Conservation (phyloP, 2,888 invertebrate species). For the Archaeoteleia sp. region DNA sequence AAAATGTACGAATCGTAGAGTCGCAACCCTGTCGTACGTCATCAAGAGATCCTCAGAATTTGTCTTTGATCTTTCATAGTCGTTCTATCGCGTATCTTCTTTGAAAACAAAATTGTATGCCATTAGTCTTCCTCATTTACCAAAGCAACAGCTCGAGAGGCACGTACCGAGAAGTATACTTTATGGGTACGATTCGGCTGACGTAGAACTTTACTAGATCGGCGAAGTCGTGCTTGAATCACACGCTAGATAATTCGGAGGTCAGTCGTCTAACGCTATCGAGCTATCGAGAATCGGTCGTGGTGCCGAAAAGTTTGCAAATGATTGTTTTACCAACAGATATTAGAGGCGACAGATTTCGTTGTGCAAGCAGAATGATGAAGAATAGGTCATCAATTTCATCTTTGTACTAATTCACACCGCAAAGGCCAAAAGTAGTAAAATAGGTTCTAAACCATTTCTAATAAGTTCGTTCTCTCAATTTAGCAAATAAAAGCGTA, state of each 20-base stretch:
- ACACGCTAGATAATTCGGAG: slow-evolving; percentile 68
- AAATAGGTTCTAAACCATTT: slow-evolving; percentile 32
- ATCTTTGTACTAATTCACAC: slow-evolving; percentile 50
- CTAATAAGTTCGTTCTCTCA: slow-evolving; percentile 9
- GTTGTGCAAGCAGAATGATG: slow-evolving; percentile 51
- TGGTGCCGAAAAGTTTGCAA: slow-evolving; percentile 61
- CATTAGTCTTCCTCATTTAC: slow-evolving; percentile 22
- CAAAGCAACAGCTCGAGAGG: slow-evolving; percentile 51
- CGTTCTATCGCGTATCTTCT: slow-evolving; percentile 22
- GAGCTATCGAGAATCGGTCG: slow-evolving; percentile 68
- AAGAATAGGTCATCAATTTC: slow-evolving; percentile 44
- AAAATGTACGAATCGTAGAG: slow-evolving; percentile 32
- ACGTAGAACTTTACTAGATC: slow-evolving; percentile 58
- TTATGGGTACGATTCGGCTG: slow-evolving; percentile 52
- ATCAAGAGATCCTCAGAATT: slow-evolving; percentile 47
- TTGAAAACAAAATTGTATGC: slow-evolving; percentile 28
- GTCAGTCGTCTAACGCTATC: slow-evolving; percentile 71
- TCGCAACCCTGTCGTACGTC: slow-evolving; percentile 46
- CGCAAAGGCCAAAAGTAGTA: slow-evolving; percentile 42
- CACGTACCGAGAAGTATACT: slow-evolving; percentile 51
- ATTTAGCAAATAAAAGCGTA: slow-evolving; percentile 13
- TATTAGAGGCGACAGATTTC: slow-evolving; percentile 47
- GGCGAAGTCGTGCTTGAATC: slow-evolving; percentile 58
- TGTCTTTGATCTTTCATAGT: slow-evolving; percentile 35
- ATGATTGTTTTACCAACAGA: slow-evolving; percentile 27